A percentile compares a stretch with the other conserved stretches of the same genome.
phyloP scores from a whole-genome alignment of 2,888 invertebrate species.

The Dione juno region DNA sequence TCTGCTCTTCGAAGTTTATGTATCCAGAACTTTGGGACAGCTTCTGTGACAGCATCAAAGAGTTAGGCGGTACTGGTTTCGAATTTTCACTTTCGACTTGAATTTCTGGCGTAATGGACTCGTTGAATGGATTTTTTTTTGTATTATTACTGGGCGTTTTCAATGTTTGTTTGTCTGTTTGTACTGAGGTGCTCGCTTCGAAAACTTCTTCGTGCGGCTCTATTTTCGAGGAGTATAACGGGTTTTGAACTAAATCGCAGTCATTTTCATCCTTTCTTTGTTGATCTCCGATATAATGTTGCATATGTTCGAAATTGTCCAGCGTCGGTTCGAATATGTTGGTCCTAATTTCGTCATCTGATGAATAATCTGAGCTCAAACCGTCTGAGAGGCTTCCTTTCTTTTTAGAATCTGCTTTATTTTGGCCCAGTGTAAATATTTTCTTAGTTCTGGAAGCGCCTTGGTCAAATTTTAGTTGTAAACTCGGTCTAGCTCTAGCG shows the following conservation, averaged over 20 bases:
- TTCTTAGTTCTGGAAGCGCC: conserved; percentile 71
- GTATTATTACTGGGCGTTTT: conserved; percentile 68
- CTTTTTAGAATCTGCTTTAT: conserved; percentile 77
- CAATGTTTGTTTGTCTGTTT: conserved; percentile 55
- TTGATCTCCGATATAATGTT: conserved; percentile 73
- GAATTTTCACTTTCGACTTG: conserved; percentile 71
- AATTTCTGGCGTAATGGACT: conserved; percentile 86
- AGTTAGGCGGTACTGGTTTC: conserved; percentile 80
- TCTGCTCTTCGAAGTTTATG: conserved; percentile 76
- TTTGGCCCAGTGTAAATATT: conserved; percentile 80
- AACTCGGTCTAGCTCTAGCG: conserved; percentile 79
- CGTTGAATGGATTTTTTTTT: conserved; percentile 73
- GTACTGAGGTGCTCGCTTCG: conserved; percentile 82
- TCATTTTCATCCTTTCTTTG: conserved; percentile 66
- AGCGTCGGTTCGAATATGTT: conserved; percentile 79
- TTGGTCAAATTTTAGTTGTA: conserved; percentile 78
- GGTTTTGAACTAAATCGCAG: conserved; percentile 76
- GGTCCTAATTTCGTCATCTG: conserved; percentile 80
- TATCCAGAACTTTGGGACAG: conserved; percentile 88
- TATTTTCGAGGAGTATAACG: conserved; percentile 77
- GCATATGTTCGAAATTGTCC: conserved; percentile 78
- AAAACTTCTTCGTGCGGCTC: conserved; percentile 81
- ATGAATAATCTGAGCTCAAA: conserved; percentile 81
- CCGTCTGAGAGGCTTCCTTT: conserved; percentile 87
- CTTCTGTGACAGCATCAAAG: conserved; percentile 84